phyloP scores from a whole-genome alignment of 2,113 vertebrate genomes.

The Tautogolabrus adspersus region DNA sequence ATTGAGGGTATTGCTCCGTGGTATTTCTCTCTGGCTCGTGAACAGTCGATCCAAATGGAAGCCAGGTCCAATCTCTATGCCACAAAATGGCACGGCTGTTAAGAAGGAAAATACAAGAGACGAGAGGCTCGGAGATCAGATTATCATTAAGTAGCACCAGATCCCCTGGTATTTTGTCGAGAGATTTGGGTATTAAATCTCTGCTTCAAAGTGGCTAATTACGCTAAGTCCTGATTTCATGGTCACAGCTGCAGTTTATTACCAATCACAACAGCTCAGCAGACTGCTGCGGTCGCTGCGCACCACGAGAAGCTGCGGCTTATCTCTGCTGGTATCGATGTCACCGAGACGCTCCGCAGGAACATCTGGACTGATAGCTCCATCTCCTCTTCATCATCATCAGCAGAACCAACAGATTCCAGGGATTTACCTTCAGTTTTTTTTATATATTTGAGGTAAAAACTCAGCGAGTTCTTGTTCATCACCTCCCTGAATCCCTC shows the following conservation, averaged over 20 bases:
- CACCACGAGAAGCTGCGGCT: constrained; percentile 65
- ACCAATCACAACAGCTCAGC: constrained; percentile 82
- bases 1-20: constrained; percentile 63
- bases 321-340: constrained; percentile 78
- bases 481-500: not conserved
- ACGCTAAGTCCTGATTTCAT: constrained; percentile 87
- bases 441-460: not conserved
- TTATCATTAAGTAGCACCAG: constrained; percentile 84
- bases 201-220: constrained; percentile 86
- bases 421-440: constrained; percentile 22
- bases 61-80: constrained; percentile 64
- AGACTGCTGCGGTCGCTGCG: constrained; percentile 56
- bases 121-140: constrained; percentile 81
- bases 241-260: constrained; percentile 85
- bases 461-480: not conserved
- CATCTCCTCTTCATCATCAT: constrained; percentile 39
- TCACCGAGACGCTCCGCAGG: constrained; percentile 50
- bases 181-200: constrained; percentile 86
- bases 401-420: constrained; percentile 24
- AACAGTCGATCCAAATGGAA: constrained; percentile 79
- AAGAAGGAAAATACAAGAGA: constrained; percentile 77
- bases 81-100: constrained; percentile 68
- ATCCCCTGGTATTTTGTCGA: constrained; percentile 81
- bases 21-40: constrained; percentile 75
- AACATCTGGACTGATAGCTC: constrained; percentile 62